Percentiles rank a stretch among this genome's conserved stretches.
Conservation (phyloP, 2,113 vertebrate species). For the Rana temporaria region DNA sequence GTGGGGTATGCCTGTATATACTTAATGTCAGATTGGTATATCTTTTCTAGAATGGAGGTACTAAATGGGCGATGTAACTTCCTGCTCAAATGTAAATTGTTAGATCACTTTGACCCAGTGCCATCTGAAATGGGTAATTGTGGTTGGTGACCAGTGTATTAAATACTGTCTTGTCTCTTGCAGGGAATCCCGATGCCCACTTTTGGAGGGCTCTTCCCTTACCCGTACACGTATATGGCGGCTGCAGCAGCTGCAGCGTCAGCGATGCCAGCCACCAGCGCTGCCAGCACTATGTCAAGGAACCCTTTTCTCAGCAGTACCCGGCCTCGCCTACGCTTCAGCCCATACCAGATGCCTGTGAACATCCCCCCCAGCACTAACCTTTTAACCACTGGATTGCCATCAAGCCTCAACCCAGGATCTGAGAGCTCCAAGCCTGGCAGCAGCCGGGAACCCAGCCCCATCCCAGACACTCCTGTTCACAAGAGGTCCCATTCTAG, state of each 20-base stretch:
- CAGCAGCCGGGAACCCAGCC: conserved; percentile 88
- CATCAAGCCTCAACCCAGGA: conserved; percentile 73
- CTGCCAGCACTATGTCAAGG: conserved; percentile 80
- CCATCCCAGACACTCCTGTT: conserved; percentile 83
- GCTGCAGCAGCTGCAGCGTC: conserved; percentile 91
- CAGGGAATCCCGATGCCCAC: conserved; percentile 98
- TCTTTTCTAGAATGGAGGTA: too few relatives aligned
- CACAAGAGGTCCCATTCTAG: conserved; percentile 77
- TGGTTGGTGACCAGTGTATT: background rate
- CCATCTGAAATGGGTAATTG: too few relatives aligned
- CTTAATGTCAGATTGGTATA: too few relatives aligned
- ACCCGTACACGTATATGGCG: conserved; percentile 98
- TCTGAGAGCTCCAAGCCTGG: conserved; percentile 86
- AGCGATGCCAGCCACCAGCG: conserved; percentile 83
- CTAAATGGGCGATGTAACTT: too few relatives aligned
- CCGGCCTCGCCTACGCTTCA: conserved; percentile 92
- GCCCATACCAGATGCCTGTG: conserved; percentile 94
- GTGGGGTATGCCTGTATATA: too few relatives aligned
- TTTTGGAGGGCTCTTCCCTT: conserved; percentile 95
- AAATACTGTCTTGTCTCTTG: conserved; percentile 28
- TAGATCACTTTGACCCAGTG: too few relatives aligned
- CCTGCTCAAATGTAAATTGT: too few relatives aligned
- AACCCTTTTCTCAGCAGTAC: conserved; percentile 90
- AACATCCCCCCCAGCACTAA: conserved; percentile 87
- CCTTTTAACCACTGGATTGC: conserved; percentile 83